phyloP scores from a whole-genome alignment of 2,113 vertebrate species.

The Morone chrysops region DNA sequence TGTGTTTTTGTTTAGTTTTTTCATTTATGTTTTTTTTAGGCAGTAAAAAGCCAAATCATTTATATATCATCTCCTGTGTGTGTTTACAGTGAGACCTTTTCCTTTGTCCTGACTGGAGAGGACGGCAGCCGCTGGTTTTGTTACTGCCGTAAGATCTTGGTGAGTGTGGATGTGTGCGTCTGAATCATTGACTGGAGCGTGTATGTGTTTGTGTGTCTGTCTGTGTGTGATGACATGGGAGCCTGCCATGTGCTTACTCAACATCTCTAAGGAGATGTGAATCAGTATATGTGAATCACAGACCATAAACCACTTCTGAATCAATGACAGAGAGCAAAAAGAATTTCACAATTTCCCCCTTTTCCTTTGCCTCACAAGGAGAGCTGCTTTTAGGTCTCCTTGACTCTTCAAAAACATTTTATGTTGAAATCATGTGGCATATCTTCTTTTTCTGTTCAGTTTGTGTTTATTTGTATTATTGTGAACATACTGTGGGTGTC shows the following conservation, averaged over 20 bases:
- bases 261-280: conserved; percentile 60
- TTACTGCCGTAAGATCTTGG: conserved; percentile 98
- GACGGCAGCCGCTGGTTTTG: conserved; percentile 98
- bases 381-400: background rate
- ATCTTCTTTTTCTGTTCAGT: background rate
- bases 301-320: conserved; percentile 61
- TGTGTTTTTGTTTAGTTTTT: background rate
- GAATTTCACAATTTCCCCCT: conserved; percentile 51
- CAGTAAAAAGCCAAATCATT: background rate
- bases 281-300: conserved; percentile 58
- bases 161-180: conserved; percentile 79
- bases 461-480: background rate
- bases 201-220: conserved; percentile 39
- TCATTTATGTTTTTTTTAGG: background rate
- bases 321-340: conserved; percentile 58
- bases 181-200: conserved; percentile 27
- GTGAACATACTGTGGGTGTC: background rate
- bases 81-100: conserved; percentile 94
- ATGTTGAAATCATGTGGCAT: background rate
- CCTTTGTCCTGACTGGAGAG: conserved; percentile 96
- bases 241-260: conserved; percentile 57
- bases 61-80: background rate
- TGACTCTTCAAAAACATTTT: conserved; percentile 1
- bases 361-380: conserved; percentile 24
- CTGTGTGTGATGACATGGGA: conserved; percentile 38